These are phyloP conservation scores for Phymorhynchus buccinoides DNA, from an alignment of 1,140 invertebrate genomes.

Conservation along the genomic window DNA sequence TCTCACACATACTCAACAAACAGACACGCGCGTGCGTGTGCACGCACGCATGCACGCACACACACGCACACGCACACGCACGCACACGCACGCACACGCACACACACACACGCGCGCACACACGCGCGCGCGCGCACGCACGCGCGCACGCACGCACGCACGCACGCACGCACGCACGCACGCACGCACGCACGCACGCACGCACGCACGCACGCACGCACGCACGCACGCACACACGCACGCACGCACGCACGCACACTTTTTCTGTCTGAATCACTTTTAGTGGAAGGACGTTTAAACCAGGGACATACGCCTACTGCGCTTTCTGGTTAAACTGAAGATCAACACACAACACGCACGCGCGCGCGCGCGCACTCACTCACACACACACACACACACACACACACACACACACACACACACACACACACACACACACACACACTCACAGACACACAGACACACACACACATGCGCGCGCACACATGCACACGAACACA, in stretches of 20 bases:
- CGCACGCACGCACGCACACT: neutral
- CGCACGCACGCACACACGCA: conserved; percentile 7
- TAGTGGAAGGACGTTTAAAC: too few relatives aligned
- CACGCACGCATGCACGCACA: neutral
- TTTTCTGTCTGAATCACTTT: too few relatives aligned
- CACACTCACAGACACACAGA: neutral
- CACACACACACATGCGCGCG: neutral
- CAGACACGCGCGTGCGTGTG: neutral
- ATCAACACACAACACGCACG: neutral
- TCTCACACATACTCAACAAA: neutral
- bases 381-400: conserved; percentile 4
- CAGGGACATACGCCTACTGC: too few relatives aligned
- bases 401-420: conserved; percentile 17
- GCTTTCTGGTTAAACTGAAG: too few relatives aligned
- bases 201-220: conserved; percentile 17
- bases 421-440: conserved; percentile 4
- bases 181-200: conserved; percentile 10
- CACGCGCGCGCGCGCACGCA: neutral
- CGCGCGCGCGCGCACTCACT: neutral
- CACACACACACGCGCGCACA: neutral
- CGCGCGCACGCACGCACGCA: neutral
- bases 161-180: neutral
- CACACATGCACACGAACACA: neutral
- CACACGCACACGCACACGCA: neutral
- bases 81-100: neutral